Evolutionary conservation across 2,888 invertebrate species (phyloP).

Genomic region (Ophion obscuratus): DNA sequence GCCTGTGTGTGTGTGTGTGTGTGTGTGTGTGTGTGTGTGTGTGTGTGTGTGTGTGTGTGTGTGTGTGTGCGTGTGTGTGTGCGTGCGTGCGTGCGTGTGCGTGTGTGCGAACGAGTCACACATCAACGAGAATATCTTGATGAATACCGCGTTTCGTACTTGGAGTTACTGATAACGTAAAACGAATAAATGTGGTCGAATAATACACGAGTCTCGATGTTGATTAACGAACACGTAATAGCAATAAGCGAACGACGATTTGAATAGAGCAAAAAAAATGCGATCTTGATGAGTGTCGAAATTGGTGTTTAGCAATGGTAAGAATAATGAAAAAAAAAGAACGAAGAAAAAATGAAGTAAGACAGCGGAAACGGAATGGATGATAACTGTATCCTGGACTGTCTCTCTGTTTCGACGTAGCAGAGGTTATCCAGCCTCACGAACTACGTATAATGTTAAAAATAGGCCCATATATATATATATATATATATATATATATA

Average conservation of each 20-base stretch:
- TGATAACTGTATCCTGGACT: conserved; percentile 71
- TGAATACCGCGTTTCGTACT: conserved; percentile 15
- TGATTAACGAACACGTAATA: conserved; percentile 44
- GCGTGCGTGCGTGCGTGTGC: neutral
- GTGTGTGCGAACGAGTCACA: neutral
- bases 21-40: neutral
- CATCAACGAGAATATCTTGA: too few species aligned
- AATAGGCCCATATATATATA: conserved; percentile 1
- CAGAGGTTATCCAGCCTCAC: conserved; percentile 25
- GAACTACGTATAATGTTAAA: conserved; percentile 20
- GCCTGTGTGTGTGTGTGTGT: neutral
- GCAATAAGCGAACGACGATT: conserved; percentile 27
- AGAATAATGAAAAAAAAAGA: conserved; percentile 46
- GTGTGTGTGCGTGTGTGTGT: neutral
- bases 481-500: conserved; percentile 9
- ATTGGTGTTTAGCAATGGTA: conserved; percentile 45
- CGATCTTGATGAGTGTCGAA: conserved; percentile 37
- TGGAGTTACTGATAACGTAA: neutral
- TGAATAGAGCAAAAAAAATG: conserved; percentile 16
- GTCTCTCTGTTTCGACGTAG: conserved; percentile 69
- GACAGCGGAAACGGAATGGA: neutral
- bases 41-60: too few species aligned
- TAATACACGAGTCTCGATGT: conserved; percentile 54
- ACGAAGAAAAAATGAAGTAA: conserved; percentile 44
- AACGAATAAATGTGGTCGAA: conserved; percentile 27